These are phyloP conservation scores for Conus ventricosus DNA, from an alignment of 1,140 invertebrate species.

Conservation along the genomic window DNA sequence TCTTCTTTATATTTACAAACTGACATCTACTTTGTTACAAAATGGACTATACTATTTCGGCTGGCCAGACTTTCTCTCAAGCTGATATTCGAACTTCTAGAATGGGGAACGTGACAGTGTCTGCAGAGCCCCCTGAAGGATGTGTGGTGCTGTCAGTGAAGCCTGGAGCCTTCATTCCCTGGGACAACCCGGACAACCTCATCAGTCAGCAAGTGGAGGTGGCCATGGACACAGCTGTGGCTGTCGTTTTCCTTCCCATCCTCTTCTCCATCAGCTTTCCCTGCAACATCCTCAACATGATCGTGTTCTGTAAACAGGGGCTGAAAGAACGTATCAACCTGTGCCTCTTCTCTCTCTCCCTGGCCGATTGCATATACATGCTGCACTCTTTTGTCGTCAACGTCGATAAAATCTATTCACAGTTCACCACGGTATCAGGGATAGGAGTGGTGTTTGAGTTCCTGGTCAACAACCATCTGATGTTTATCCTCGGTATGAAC, in stretches of 20 bases:
- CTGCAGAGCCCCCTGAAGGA: not conserved
- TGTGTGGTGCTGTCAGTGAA: not conserved
- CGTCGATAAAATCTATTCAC: not conserved
- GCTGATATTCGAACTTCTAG: not conserved
- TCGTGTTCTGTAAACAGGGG: conserved; percentile 25
- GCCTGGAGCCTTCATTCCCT: conserved; percentile 2
- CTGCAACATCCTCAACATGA: conserved; percentile 28
- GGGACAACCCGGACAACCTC: conserved; percentile 15
- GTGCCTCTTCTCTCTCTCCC: conserved; percentile 18
- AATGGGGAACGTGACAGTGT: not conserved
- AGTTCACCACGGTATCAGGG: too few species aligned
- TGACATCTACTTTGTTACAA: too few species aligned
- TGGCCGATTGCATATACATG: not conserved
- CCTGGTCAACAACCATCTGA: too few species aligned
- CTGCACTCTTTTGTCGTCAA: not conserved
- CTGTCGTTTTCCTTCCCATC: not conserved
- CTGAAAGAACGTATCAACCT: conserved; percentile 23
- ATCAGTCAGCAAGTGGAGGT: conserved; percentile 14
- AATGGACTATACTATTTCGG: too few species aligned
- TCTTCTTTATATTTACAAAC: too few species aligned
- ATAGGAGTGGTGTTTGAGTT: too few species aligned
- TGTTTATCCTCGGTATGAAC: too few species aligned
- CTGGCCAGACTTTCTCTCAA: too few species aligned
- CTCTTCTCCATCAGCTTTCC: not conserved
- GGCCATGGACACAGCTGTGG: not conserved